A percentile compares a stretch with the other conserved stretches of the same genome.
Conservation (phyloP, 2,113 vertebrate species). For the Toxostoma redivivum region DNA sequence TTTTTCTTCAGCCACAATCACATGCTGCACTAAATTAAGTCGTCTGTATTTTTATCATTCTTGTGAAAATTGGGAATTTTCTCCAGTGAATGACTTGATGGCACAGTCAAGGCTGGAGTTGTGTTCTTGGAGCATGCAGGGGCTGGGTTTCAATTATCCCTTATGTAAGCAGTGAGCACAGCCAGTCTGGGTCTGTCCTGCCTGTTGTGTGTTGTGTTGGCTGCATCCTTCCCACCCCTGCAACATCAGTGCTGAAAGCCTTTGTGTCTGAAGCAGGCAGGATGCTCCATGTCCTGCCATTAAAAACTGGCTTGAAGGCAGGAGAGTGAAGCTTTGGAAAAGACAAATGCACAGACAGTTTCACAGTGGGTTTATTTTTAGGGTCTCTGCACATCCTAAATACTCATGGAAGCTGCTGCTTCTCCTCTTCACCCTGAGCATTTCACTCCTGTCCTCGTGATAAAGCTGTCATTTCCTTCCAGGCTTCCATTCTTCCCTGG, state of each 20-base stretch:
- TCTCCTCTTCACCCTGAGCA: background rate
- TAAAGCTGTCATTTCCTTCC: background rate
- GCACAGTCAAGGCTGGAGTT: background rate
- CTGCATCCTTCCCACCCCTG: background rate
- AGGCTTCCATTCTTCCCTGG: background rate
- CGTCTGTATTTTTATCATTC: background rate
- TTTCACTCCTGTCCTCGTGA: background rate
- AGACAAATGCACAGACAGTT: background rate
- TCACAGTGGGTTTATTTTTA: background rate
- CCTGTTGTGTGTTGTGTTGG: background rate
- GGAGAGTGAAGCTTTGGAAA: background rate
- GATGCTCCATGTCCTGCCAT: background rate
- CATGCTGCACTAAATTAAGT: background rate
- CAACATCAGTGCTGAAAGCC: background rate
- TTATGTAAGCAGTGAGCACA: background rate
- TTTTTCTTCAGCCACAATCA: background rate
- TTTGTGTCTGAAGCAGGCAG: background rate
- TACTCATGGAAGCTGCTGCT: background rate
- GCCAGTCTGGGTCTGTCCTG: background rate
- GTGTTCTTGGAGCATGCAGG: background rate
- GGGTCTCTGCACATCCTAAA: background rate
- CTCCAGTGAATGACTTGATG: background rate
- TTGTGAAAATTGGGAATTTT: background rate
- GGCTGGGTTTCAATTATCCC: background rate
- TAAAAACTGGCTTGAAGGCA: background rate